Percentiles rank a stretch among this genome's conserved stretches.
These are phyloP conservation scores for Odocoileus virginianus DNA, from an alignment of 2,113 vertebrate species.

Conservation along the genomic window DNA sequence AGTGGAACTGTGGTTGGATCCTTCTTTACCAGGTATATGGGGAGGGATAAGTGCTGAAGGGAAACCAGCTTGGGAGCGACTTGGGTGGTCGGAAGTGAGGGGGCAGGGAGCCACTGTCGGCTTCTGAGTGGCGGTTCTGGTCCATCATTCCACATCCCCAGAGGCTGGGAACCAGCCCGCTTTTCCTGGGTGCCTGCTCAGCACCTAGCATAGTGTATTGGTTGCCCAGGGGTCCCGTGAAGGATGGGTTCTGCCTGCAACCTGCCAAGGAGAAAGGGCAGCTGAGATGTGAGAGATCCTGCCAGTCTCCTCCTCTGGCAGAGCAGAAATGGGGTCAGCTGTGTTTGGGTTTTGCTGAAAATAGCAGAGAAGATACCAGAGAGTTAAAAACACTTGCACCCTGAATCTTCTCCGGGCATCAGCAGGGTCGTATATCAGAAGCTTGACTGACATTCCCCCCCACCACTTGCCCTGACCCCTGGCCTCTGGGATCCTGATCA, in stretches of 20 bases:
- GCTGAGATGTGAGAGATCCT: neutral
- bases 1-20: neutral
- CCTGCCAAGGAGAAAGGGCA: neutral
- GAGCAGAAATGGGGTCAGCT: slow-evolving; percentile 25
- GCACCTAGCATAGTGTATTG: neutral
- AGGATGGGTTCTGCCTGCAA: neutral
- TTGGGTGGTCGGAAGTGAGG: no score
- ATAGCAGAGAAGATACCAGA: slow-evolving; percentile 19
- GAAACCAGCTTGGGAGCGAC: neutral
- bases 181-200: neutral
- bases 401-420: neutral
- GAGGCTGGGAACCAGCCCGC: neutral
- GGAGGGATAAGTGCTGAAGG: neutral
- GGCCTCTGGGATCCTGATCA: neutral
- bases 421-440: neutral
- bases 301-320: neutral
- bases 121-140: neutral
- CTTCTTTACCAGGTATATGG: neutral
- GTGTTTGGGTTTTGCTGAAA: slow-evolving; percentile 21
- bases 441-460: neutral
- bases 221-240: neutral
- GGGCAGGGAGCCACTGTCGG: neutral
- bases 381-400: slow-evolving; percentile 13
- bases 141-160: neutral
- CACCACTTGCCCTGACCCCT: neutral